Conservation (phyloP, 2,888 invertebrate genomes). For the Glaucopsyche alexis region DNA sequence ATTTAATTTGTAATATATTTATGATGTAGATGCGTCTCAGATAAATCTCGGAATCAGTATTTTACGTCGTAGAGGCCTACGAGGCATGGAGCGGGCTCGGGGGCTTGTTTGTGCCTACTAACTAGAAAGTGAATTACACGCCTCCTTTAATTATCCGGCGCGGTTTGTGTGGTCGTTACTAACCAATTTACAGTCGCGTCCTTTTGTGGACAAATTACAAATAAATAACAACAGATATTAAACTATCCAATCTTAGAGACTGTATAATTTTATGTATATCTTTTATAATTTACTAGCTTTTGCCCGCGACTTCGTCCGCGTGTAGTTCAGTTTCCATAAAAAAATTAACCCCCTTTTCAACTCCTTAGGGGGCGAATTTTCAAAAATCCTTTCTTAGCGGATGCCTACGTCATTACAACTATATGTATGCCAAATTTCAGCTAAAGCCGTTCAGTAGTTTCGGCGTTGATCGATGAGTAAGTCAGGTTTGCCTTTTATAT, state of each 20-base stretch:
- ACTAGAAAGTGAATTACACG: conserved; percentile 63
- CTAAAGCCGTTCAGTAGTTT: no score
- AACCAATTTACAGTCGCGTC: conserved; percentile 47
- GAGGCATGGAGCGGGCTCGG: conserved; percentile 39
- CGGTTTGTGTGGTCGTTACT: conserved; percentile 48
- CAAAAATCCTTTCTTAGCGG: no score
- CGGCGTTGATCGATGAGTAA: no score
- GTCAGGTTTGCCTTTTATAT: no score
- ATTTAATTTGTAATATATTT: conserved; percentile 20
- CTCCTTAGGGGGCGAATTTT: no score
- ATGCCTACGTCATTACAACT: no score
- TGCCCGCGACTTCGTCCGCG: no score
- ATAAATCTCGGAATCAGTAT: conserved; percentile 31
- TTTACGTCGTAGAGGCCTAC: conserved; percentile 40
- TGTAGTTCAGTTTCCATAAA: no score
- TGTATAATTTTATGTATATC: no score
- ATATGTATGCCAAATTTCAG: no score
- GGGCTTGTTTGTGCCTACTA: conserved; percentile 44
- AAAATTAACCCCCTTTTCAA: no score
- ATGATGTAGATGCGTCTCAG: conserved; percentile 11
- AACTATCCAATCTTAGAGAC: not conserved
- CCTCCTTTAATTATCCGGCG: conserved; percentile 54
- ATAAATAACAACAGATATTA: not conserved
- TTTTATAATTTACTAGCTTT: no score
- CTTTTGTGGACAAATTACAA: not conserved